Conservation (phyloP, 1,140 invertebrate species). For the Helicorthomorpha holstii region DNA sequence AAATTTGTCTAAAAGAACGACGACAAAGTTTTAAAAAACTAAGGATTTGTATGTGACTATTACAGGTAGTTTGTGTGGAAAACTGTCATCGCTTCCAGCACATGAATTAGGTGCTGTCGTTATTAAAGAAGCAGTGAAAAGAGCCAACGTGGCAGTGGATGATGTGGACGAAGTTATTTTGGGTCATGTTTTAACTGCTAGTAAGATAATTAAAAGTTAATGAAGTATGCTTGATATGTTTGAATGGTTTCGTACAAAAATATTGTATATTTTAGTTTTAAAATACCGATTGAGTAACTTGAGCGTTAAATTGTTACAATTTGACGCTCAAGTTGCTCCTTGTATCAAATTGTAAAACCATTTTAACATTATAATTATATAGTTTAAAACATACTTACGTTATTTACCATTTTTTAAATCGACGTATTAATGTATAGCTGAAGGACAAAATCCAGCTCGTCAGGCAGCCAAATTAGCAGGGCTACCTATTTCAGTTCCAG, state of each 20-base stretch:
- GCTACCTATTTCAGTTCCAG: constrained; percentile 51
- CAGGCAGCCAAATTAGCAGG: constrained; percentile 61
- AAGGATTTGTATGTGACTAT: not conserved
- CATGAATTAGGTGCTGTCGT: constrained; percentile 55
- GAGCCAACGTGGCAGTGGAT: constrained; percentile 37
- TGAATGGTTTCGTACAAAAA: not conserved
- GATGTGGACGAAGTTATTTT: constrained; percentile 70
- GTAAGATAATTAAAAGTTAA: constrained; percentile 10
- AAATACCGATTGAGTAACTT: not conserved
- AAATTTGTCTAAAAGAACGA: not conserved
- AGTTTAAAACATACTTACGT: too few species aligned
- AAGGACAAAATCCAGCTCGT: constrained; percentile 72
- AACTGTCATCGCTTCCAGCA: constrained; percentile 44
- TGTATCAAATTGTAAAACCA: too few species aligned
- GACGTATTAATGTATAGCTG: constrained; percentile 26
- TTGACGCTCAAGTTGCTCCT: too few species aligned
- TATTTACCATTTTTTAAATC: too few species aligned
- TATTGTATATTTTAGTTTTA: not conserved
- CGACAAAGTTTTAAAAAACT: constrained; percentile 4
- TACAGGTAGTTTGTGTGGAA: constrained; percentile 46
- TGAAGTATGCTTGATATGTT: not conserved
- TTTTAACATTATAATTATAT: too few species aligned
- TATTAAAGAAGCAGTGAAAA: constrained; percentile 48
- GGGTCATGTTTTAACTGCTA: constrained; percentile 50
- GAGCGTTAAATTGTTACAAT: too few species aligned